Conservation (phyloP, 2,888 invertebrate genomes). For the Caenorhabditis auriculariae region DNA sequence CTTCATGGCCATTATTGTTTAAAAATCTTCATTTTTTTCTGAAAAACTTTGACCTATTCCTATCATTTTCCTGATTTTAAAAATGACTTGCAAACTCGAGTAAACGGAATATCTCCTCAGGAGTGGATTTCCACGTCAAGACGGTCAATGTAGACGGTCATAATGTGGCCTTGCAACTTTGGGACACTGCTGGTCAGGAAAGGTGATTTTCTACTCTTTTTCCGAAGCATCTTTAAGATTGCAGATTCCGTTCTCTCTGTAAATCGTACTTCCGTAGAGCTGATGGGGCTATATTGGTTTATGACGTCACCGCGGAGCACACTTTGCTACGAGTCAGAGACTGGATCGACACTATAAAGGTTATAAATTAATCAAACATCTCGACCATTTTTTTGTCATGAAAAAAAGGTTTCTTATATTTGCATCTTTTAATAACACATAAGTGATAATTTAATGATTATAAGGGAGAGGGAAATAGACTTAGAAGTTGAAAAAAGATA, state of each 20-base stretch:
- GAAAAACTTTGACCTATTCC: too few relatives aligned
- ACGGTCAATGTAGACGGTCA: constrained; percentile 69
- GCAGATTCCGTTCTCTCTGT: constrained; percentile 70
- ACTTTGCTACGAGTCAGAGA: constrained; percentile 71
- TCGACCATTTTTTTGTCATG: background rate
- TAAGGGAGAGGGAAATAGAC: too few relatives aligned
- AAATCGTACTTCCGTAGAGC: constrained; percentile 72
- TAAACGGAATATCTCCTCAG: too few relatives aligned
- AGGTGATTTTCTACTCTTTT: constrained; percentile 56
- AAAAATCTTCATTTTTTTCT: too few relatives aligned
- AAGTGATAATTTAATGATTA: too few relatives aligned
- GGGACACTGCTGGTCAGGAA: constrained; percentile 72
- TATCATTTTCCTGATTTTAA: too few relatives aligned
- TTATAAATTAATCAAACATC: constrained; percentile 47
- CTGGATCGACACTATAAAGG: constrained; percentile 71
- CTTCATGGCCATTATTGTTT: too few relatives aligned
- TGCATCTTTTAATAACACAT: too few relatives aligned
- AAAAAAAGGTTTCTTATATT: constrained; percentile 1
- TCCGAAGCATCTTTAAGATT: background rate
- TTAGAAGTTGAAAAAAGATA: too few relatives aligned
- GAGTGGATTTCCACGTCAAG: constrained; percentile 71
- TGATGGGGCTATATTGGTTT: constrained; percentile 71
- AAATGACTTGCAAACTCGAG: too few relatives aligned
- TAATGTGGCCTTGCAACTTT: constrained; percentile 68
- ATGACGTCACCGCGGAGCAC: constrained; percentile 71